Evolutionary conservation across 1,140 invertebrate species (phyloP).

Genomic region (Vanessa atalanta): DNA sequence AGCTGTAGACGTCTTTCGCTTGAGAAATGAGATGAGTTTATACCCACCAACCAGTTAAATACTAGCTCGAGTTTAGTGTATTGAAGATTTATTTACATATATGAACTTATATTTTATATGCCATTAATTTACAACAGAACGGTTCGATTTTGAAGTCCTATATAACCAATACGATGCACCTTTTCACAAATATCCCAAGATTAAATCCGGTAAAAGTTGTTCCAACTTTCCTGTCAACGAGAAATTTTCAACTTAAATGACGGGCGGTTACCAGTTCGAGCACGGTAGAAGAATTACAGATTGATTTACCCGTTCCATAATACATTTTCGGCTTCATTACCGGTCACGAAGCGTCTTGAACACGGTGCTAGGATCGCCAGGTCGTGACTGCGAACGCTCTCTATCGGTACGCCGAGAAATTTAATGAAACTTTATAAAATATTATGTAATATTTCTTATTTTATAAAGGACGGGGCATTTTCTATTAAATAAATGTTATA

Average conservation of each 20-base stretch:
- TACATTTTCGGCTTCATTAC: conserved; percentile 41
- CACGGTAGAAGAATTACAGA: conserved; percentile 29
- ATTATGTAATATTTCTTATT: conserved; percentile 14
- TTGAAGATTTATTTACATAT: too few relatives aligned
- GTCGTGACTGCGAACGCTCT: conserved; percentile 40
- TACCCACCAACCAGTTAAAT: too few relatives aligned
- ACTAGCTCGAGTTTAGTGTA: too few relatives aligned
- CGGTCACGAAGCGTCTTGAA: conserved; percentile 37
- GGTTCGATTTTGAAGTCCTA: too few relatives aligned
- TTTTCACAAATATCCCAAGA: neutral
- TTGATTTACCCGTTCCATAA: conserved; percentile 35
- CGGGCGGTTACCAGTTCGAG: conserved; percentile 11
- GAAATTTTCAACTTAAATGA: conserved; percentile 10
- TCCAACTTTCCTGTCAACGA: conserved; percentile 5
- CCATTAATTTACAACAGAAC: too few relatives aligned
- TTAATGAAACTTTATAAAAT: conserved; percentile 32
- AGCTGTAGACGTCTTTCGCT: too few relatives aligned
- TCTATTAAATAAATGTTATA: too few relatives aligned
- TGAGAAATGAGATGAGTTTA: too few relatives aligned
- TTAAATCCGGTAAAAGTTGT: conserved; percentile 7
- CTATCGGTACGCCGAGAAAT: conserved; percentile 32
- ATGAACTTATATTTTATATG: too few relatives aligned
- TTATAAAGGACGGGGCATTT: neutral
- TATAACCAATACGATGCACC: neutral
- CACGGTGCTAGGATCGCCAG: conserved; percentile 29